These are phyloP conservation scores for Dasyornis broadbenti DNA, from an alignment of 2,113 vertebrate genomes.

Conservation along the genomic window DNA sequence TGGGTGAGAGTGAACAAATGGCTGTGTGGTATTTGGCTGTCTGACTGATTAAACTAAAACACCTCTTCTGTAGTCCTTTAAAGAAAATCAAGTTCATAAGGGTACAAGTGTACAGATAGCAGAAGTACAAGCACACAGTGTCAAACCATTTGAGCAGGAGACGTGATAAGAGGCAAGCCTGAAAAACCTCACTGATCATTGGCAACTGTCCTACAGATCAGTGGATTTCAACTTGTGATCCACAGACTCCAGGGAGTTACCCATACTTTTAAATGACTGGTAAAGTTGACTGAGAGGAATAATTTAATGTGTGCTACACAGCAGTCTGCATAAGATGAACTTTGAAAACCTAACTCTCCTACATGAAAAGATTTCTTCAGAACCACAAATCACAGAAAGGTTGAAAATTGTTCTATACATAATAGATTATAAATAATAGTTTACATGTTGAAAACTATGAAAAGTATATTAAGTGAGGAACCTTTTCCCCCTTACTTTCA, in stretches of 20 bases:
- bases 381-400: neutral
- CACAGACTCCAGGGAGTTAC: neutral
- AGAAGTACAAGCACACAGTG: neutral
- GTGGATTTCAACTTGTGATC: neutral
- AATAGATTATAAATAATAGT: neutral
- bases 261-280: neutral
- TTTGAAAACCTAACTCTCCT: neutral
- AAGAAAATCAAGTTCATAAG: neutral
- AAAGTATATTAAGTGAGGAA: neutral
- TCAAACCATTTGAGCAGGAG: neutral
- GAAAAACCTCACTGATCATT: neutral
- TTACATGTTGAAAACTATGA: neutral
- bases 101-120: neutral
- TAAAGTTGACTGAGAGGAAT: neutral
- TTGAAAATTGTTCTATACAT: neutral
- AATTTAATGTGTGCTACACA: neutral
- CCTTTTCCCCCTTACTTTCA: neutral
- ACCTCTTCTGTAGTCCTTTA: neutral
- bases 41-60: neutral
- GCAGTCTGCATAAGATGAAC: neutral
- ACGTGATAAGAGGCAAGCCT: rapidly evolving
- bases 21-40: neutral
- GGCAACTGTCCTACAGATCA: neutral
- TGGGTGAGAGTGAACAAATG: neutral
- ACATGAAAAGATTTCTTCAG: neutral